Conservation (phyloP, 1,140 invertebrate species). For the Acromyrmex charruanus region DNA sequence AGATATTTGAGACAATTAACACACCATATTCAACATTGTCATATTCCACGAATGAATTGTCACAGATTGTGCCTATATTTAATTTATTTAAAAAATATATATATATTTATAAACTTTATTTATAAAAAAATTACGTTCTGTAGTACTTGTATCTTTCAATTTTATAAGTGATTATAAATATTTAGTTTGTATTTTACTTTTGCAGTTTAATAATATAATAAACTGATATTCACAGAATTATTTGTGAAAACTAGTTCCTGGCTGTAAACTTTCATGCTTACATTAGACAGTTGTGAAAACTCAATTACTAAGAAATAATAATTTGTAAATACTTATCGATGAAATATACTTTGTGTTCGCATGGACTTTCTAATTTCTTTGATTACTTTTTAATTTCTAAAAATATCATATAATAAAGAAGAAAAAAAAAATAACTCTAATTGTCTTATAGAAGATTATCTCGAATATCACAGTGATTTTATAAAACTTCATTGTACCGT, state of each 20-base stretch:
- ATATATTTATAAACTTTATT: too few relatives aligned
- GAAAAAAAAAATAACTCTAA: constrained; percentile 15
- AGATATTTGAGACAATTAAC: constrained; percentile 34
- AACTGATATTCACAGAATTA: not conserved
- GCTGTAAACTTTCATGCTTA: not conserved
- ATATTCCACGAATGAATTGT: not conserved
- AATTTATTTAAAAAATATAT: not conserved
- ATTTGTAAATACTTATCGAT: not conserved
- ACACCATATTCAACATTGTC: not conserved
- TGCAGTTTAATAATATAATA: not conserved
- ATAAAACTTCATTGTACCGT: not conserved
- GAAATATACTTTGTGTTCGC: not conserved
- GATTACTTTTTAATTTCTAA: not conserved
- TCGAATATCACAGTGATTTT: constrained; percentile 4
- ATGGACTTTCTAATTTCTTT: not conserved
- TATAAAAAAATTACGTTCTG: not conserved
- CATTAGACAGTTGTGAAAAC: not conserved
- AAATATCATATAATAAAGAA: not conserved
- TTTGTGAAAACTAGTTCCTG: constrained; percentile 7
- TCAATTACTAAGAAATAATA: not conserved
- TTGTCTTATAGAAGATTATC: not conserved
- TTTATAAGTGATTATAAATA: not conserved
- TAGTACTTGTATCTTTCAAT: not conserved
- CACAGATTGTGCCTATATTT: not conserved
- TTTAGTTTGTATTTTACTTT: not conserved